Percentiles rank a stretch among this genome's conserved stretches.
phyloP scores from a whole-genome alignment of 1,140 invertebrate species.

The Nylanderia fulva region DNA sequence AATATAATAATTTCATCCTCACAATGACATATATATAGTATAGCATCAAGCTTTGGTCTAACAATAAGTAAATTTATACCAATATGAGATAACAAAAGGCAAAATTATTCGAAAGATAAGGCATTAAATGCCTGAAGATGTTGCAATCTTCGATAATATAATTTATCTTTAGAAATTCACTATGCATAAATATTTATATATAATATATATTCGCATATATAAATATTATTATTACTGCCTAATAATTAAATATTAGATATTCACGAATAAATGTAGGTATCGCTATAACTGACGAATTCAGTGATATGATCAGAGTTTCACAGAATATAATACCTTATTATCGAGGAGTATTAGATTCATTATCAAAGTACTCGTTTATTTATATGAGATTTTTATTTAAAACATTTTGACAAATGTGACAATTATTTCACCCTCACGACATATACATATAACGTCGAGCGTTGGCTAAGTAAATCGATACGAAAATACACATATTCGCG shows the following conservation, averaged over 20 bases:
- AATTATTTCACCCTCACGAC: background rate
- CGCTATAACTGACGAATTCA: background rate
- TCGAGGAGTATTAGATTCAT: background rate
- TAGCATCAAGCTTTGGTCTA: background rate
- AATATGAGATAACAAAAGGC: no score
- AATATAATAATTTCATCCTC: background rate
- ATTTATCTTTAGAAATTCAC: no score
- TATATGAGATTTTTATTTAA: background rate
- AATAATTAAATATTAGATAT: background rate
- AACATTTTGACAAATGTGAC: background rate
- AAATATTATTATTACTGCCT: no score
- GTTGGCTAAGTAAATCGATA: background rate
- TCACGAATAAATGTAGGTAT: conserved; percentile 7
- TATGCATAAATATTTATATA: no score
- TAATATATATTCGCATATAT: no score
- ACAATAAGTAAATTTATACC: background rate
- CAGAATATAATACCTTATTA: background rate
- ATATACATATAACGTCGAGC: background rate
- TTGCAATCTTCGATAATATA: no score
- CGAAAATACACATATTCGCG: background rate
- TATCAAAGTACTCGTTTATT: background rate
- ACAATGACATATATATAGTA: background rate
- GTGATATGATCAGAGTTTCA: background rate
- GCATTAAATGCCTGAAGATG: no score
- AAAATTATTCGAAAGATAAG: no score